Base-by-base conservation (phyloP, 2,113 vertebrate genomes). In the Barnardius zonarius region DNA sequence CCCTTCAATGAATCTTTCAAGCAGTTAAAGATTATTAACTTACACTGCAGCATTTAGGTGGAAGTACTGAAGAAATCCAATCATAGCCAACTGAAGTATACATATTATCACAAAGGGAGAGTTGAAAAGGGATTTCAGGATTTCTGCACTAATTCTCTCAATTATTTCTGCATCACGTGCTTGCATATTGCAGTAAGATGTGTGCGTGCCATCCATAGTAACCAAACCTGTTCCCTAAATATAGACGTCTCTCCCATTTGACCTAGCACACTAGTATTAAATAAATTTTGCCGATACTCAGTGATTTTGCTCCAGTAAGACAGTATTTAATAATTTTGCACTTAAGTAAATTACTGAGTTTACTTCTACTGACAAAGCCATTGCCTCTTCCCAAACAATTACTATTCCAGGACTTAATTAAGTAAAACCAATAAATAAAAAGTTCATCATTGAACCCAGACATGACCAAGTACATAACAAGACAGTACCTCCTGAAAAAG, bases 121-220 rank as follows among this genome's bases (percentile, higher is more conserved):
- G 41, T 15, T 66, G 23, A 84, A 88, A 83, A 70, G 24, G 18
- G 18, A 88, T 17, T 75, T 30, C 10, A 61, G 61, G 48, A 61
- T 86, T 93, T 93, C 88, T 95, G 54, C 37, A 79, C 35, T 86
- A 83, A 94, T 88, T 96, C 30, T 68, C 27, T 90, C 88, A 68
- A 83, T 68, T 88, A 92, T 79, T 94, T 95, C 86, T 88, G 37
- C 59, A 88, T 70, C 64, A 76, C 3, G 0, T 69, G 19, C 17
- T 88, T 90, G 48, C 52, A 54, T 48, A 81, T 77, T 83, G 68
- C 82, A 77, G 37, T 31, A 77, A 74, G 61, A 67, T 48, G 23
- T 35, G 70, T 78, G 18, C 0, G 0, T 66, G 30, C 24, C 44
- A 62, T 28, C 24, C 44, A 48, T 0, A 63, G 59, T 2, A 90